A percentile compares a stretch with the other conserved stretches of the same genome.
These are phyloP conservation scores for Drosophila quasianomalipes DNA, from an alignment of 2,888 invertebrate species.

Conservation along the genomic window DNA sequence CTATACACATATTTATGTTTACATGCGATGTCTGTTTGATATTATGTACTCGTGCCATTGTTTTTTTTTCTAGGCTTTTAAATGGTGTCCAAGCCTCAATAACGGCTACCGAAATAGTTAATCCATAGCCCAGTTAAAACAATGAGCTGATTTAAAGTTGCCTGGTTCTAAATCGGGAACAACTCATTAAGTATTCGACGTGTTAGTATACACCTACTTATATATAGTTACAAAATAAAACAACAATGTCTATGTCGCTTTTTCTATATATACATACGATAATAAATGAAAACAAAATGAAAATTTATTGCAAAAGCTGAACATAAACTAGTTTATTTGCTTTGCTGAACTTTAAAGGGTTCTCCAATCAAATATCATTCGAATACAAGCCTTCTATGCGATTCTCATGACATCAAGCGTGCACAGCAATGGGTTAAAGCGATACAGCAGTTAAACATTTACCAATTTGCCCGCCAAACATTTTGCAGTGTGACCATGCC, in stretches of 20 bases:
- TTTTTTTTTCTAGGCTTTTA: constrained; percentile 9
- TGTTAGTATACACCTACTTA: constrained; percentile 45
- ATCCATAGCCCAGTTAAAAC: constrained; percentile 31
- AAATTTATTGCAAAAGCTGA: constrained; percentile 1
- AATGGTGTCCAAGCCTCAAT: constrained; percentile 7
- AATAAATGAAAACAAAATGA: constrained; percentile 55
- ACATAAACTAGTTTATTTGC: background rate
- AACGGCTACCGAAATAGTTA: constrained; percentile 15
- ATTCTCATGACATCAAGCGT: background rate
- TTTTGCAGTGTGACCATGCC: background rate
- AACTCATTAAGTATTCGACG: constrained; percentile 44
- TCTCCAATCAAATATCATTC: background rate
- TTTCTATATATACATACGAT: constrained; percentile 64
- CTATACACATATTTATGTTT: constrained; percentile 22
- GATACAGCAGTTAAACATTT: background rate
- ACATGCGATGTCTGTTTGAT: constrained; percentile 45
- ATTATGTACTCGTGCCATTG: constrained; percentile 21
- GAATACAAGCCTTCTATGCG: background rate
- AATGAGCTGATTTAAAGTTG: constrained; percentile 32
- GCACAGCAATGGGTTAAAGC: background rate
- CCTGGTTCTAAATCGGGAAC: constrained; percentile 43
- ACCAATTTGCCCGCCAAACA: background rate
- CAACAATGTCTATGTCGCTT: constrained; percentile 74
- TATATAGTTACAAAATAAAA: constrained; percentile 34
- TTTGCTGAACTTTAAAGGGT: background rate